Evolutionary conservation across 2,113 vertebrate species (phyloP).

Genomic region (Anolis sagrei): DNA sequence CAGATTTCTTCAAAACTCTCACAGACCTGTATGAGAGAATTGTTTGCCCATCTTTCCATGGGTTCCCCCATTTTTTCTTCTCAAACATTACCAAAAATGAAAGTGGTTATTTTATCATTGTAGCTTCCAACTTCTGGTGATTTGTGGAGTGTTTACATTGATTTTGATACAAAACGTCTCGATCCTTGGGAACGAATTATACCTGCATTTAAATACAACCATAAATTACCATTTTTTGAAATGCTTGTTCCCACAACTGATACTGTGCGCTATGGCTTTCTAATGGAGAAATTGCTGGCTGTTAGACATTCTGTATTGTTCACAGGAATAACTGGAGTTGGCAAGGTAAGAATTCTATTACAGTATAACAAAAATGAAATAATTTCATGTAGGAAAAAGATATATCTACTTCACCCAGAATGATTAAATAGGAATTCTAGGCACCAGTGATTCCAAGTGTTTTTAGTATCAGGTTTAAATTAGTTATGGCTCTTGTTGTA

Average conservation of each 20-base stretch:
- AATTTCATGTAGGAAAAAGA: neutral
- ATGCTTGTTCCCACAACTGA: slow-evolving; percentile 89
- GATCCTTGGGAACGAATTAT: slow-evolving; percentile 85
- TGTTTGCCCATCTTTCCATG: neutral
- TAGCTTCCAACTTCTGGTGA: slow-evolving; percentile 81
- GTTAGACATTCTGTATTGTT: slow-evolving; percentile 84
- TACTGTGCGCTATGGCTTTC: slow-evolving; percentile 87
- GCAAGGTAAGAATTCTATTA: slow-evolving; percentile 79
- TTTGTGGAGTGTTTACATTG: slow-evolving; percentile 85
- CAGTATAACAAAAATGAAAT: neutral
- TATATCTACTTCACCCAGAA: neutral
- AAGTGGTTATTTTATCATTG: neutral
- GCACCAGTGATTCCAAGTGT: neutral
- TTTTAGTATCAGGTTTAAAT: neutral
- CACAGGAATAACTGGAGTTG: slow-evolving; percentile 88
- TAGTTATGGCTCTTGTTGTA: neutral
- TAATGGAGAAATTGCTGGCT: slow-evolving; percentile 88
- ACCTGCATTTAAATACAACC: slow-evolving; percentile 81
- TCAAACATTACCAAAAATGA: neutral
- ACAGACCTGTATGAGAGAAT: neutral
- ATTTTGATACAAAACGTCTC: slow-evolving; percentile 79
- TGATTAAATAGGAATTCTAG: neutral
- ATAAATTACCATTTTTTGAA: slow-evolving; percentile 85
- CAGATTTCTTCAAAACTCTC: neutral
- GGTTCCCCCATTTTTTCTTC: neutral